A percentile compares a stretch with the other conserved stretches of the same genome.
Evolutionary conservation across 2,113 vertebrate genomes (phyloP).

Genomic region (Clarias magur): DNA sequence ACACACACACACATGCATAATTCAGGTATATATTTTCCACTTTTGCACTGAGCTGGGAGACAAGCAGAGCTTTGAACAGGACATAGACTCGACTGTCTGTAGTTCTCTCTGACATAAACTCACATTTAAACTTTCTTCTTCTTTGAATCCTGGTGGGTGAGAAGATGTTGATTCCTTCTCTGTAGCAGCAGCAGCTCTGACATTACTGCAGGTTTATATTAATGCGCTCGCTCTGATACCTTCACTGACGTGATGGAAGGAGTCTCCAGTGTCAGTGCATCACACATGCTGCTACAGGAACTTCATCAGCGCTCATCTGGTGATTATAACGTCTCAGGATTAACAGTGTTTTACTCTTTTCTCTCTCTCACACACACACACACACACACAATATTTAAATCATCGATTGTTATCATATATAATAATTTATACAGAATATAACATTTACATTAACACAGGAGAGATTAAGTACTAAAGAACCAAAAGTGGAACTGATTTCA

Average conservation of each 20-base stretch:
- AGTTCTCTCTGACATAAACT: neutral
- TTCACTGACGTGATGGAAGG: neutral
- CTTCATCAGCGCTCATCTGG: neutral
- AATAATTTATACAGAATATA: no score
- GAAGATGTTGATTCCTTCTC: neutral
- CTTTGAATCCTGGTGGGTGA: neutral
- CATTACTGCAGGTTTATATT: neutral
- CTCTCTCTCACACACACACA: neutral
- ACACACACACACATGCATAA: constrained; percentile 17
- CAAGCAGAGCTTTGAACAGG: neutral
- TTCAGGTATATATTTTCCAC: constrained; percentile 40
- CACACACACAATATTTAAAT: neutral
- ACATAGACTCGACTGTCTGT: neutral
- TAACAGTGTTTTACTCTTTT: neutral
- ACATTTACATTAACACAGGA: no score
- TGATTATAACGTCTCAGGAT: neutral
- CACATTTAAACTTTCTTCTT: neutral
- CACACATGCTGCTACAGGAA: neutral
- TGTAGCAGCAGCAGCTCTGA: neutral
- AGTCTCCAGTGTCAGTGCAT: neutral
- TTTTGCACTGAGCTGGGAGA: constrained; percentile 5
- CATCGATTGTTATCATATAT: no score
- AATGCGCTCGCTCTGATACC: no score
- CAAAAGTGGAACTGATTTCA: neutral
- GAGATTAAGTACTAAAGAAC: no score